A percentile compares a stretch with the other conserved stretches of the same genome.
These are phyloP conservation scores for Epirrita christyi DNA, from an alignment of 2,888 invertebrate species.

Conservation along the genomic window DNA sequence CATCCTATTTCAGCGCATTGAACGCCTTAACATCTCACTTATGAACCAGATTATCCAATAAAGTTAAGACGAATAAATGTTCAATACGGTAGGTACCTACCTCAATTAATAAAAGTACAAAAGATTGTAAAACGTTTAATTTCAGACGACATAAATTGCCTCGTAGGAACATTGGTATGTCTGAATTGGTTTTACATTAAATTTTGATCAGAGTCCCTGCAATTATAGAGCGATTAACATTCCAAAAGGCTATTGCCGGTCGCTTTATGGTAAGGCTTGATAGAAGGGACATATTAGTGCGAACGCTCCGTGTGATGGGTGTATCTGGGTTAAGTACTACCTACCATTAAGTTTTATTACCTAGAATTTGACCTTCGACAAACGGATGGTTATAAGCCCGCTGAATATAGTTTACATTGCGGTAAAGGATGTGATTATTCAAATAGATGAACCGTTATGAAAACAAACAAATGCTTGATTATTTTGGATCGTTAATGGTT, in stretches of 20 bases:
- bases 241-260: constrained; percentile 43
- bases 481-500: constrained; percentile 1
- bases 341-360: constrained; percentile 68
- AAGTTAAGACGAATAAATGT: constrained; percentile 4
- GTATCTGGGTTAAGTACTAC: constrained; percentile 68
- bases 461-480: constrained; percentile 16
- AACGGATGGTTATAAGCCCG: constrained; percentile 45
- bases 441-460: constrained; percentile 34
- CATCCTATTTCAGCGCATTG: no score
- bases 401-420: constrained; percentile 44
- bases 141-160: constrained; percentile 9
- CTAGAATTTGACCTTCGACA: constrained; percentile 65
- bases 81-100: not conserved
- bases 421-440: constrained; percentile 40
- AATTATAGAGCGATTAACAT: constrained; percentile 56
- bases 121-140: constrained; percentile 4
- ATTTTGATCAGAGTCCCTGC: constrained; percentile 40
- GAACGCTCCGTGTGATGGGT: constrained; percentile 59
- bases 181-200: constrained; percentile 33
- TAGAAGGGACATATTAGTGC: constrained; percentile 57
- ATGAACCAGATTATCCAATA: not conserved
- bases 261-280: constrained; percentile 49
- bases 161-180: constrained; percentile 19
- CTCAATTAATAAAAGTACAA: constrained; percentile 1
- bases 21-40: no score